Base-by-base conservation (phyloP, 2,113 vertebrate species). In the Microtus ochrogaster region DNA sequence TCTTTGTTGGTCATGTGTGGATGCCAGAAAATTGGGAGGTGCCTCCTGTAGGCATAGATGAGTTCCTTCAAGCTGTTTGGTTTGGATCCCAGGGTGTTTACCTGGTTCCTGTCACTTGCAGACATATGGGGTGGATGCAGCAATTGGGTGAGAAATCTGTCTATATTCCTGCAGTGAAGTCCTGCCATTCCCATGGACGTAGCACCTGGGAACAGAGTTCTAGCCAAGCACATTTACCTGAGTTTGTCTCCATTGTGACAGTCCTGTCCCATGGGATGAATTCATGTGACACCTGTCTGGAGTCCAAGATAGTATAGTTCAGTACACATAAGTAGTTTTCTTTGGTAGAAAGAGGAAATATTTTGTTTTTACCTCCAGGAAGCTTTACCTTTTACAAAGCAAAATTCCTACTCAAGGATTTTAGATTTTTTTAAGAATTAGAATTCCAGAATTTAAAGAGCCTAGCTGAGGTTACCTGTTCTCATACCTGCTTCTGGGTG, bases 171-270 rank as follows among this genome's bases (percentile, higher is more conserved):
- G 30, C 5, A 6, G 6, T 41, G 73, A 16, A 47, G 24, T 17
- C 61, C 4, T 7, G 7, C 1, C 2, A 0, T 30, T 8, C 28
- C 30, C 2, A 9, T 19, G n/a, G 55, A n/a, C 5, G 1, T 0
- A 8, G 0, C 11, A 2, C 30, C 77, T 5, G 7, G 41, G 8
- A 30, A 33, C 0, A 16, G 41, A 36, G 63, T 33, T 30, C 84
- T 63, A 36, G 28, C 55, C 49, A 33, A 10, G 33, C 1, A 5
- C 70, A 61, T 36, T 9, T 55, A 2, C 5, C 22, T 3, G 24
- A 4, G 7, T 16, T 12, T 16, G 36, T 89, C 7, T 83, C 16
- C 3, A 13, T 3, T 7, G 21, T 12, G 73, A 33, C 21, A 12
- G 63, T 24, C 70, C 41, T 2, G 44, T 14, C 76, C 47, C 4